Conservation (phyloP, 2,113 vertebrate genomes). For the Podiceps cristatus region DNA sequence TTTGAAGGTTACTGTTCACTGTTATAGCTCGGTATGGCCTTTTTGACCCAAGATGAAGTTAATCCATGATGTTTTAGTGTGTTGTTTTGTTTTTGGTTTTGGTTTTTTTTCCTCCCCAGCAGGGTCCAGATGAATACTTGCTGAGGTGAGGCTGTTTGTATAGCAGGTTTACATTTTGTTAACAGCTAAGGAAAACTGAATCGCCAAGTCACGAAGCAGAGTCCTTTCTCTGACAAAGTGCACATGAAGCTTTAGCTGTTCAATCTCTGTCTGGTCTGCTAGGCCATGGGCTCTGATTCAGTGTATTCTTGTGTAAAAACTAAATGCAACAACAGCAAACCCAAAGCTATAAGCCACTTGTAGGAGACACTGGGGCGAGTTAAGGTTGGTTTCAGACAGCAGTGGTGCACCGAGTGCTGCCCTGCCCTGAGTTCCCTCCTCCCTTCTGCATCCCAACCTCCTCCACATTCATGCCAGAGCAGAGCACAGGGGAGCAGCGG, state of each 20-base stretch:
- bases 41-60: not conserved
- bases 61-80: not conserved
- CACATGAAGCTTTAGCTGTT: not conserved
- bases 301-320: not conserved
- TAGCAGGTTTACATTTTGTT: not conserved
- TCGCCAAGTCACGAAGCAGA: fast-evolving
- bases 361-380: not conserved
- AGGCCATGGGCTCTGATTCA: not conserved
- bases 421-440: not conserved
- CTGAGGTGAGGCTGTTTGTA: not conserved
- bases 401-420: fast-evolving
- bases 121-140: not conserved
- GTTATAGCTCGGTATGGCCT: not conserved
- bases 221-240: not conserved
- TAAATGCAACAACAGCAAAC: not conserved
- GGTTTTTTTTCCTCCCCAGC: not conserved
- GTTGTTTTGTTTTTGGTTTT: not conserved
- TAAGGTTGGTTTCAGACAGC: not conserved
- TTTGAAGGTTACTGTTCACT: not conserved
- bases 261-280: fast-evolving
- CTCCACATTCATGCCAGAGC: fast-evolving
- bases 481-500: not conserved
- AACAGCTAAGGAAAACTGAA: not conserved
- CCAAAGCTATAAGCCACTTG: not conserved
- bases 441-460: not conserved